Conservation (phyloP, 2,888 invertebrate genomes). For the Leucoma salicis region DNA sequence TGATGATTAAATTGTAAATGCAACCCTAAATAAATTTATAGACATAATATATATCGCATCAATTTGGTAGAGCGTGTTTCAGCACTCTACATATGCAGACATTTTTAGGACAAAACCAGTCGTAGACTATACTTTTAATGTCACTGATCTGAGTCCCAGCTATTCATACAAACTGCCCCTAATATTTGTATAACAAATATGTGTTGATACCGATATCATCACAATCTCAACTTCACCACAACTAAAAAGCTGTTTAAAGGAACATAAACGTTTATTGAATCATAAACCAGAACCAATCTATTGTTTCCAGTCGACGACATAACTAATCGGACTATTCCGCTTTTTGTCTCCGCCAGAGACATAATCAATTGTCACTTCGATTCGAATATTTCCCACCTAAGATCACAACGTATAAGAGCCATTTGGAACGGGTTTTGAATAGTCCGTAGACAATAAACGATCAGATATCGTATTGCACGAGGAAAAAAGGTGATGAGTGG, state of each 20-base stretch:
- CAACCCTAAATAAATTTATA: constrained; percentile 10
- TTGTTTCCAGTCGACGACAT: constrained; percentile 72
- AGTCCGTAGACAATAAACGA: constrained; percentile 67
- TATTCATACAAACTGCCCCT: constrained; percentile 54
- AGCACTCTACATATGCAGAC: no score
- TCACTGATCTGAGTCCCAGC: no score
- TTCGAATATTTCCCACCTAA: constrained; percentile 69
- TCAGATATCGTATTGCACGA: constrained; percentile 76
- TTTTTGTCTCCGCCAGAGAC: constrained; percentile 71
- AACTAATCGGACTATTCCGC: constrained; percentile 76
- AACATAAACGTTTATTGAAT: constrained; percentile 80
- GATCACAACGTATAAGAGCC: constrained; percentile 62
- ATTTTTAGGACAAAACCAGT: no score
- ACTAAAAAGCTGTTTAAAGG: constrained; percentile 76
- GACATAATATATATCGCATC: constrained; percentile 41
- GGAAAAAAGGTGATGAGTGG: constrained; percentile 78
- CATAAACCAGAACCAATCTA: constrained; percentile 78
- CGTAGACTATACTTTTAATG: no score
- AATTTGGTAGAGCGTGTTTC: no score
- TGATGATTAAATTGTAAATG: constrained; percentile 25
- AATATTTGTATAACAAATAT: constrained; percentile 69
- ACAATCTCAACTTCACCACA: constrained; percentile 66
- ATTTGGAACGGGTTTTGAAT: constrained; percentile 73
- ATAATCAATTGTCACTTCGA: constrained; percentile 78
- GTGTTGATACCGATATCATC: constrained; percentile 68